Base-by-base conservation (phyloP, 1,140 invertebrate genomes). In the Zaprionus tsacasi region DNA sequence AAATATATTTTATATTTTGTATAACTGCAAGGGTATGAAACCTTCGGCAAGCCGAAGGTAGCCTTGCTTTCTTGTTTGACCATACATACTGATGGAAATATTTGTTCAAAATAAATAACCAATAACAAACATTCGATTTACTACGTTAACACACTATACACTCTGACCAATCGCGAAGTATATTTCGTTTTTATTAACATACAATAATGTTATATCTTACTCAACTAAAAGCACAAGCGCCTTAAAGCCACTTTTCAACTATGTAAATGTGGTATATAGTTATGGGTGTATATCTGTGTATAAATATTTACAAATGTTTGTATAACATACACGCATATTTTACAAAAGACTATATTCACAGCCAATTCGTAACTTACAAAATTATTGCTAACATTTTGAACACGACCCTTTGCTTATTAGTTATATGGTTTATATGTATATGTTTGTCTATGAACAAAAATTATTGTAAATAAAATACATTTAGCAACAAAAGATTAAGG, bases 261-360 rank as follows among this genome's bases (percentile, higher is more conserved):
- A 30, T 61, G n/a, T 45, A n/a, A n/a, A 27, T 15, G 10, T 6
- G 15, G 13, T 40, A 12, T 58, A 43, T 35, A 59, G 15, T 13
- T 38, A 58, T 21, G 13, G 11, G 36, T 10, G 36, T 59, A 43
- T 13, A 27, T 30, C 12, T 43, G 13, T 40, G 11, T 27, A 40
- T 43, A 40, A 15, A 54, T 54, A 52, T 8, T 11, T 11, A 45
- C 40, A 45, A 38, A 27, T 70, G 3, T 33, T 11, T 63, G 25
- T 54, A 54, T n/a, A n/a, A n/a, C n/a, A n/a, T 30, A 33, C n/a
- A 36, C 12, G 50, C 35, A 15, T 64, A 63, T 55, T 50, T 79
- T 81, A 74, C 79, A 64, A 82, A 73, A 67, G 38, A 87, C 48
- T 67, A 71, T 86, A 73, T 88, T 87, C 82, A 87, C 82, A 87